Evolutionary conservation across 2,113 vertebrate species (phyloP).

Genomic region (Ochotona princeps): DNA sequence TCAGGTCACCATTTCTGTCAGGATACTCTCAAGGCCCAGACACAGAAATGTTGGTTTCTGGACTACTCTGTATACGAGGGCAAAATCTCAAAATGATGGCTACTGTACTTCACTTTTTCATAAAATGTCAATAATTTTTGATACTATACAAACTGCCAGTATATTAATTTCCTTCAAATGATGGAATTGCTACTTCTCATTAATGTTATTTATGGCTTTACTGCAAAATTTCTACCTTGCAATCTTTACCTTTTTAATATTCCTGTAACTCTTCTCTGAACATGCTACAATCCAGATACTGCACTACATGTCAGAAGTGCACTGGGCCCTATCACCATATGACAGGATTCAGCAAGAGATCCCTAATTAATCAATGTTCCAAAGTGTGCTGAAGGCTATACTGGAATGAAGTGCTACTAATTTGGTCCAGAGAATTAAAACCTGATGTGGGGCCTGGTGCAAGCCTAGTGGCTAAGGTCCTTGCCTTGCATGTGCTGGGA

Average conservation of each 20-base stretch:
- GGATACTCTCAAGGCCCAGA: neutral
- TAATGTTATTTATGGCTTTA: conserved; percentile 26
- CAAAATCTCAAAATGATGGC: neutral
- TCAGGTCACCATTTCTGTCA: neutral
- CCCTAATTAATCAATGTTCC: neutral
- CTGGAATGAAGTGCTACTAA: neutral
- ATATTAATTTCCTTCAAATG: neutral
- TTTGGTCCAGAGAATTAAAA: neutral
- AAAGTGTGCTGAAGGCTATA: neutral
- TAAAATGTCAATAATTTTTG: neutral
- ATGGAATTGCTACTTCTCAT: neutral
- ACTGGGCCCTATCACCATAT: neutral
- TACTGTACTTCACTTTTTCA: conserved; percentile 13
- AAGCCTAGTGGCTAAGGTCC: too few relatives aligned
- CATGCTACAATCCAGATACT: neutral
- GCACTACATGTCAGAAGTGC: neutral
- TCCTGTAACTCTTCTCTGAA: conserved; percentile 31
- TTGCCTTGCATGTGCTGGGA: too few relatives aligned
- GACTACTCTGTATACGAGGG: neutral
- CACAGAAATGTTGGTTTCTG: neutral
- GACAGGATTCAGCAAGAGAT: neutral
- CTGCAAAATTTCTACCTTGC: conserved; percentile 7
- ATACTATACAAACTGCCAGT: neutral
- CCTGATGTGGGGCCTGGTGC: neutral
- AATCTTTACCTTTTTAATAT: conserved; percentile 1